Evolutionary conservation across 1,140 invertebrate genomes (phyloP), one percentile per base, ranked within the genome.

Genomic region (Polyergus mexicanus): DNA sequence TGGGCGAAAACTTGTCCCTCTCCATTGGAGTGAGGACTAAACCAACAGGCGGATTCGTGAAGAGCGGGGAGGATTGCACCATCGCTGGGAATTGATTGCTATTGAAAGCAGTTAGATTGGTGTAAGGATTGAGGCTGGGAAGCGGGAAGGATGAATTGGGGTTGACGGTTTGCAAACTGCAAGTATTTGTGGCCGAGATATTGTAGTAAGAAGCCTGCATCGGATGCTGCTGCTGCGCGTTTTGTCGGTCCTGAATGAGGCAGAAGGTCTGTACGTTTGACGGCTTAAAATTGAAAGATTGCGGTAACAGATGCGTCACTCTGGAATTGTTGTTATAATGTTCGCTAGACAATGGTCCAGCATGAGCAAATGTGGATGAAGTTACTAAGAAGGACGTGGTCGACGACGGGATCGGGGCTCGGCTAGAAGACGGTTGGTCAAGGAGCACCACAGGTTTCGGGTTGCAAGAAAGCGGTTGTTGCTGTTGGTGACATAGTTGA

Each of bases 231-330:
- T 91, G 89, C 10, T 91, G 56, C 11, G 74, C 81, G 54, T 88
- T 81, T 38, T 86, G 76, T 51, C 89, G 87, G 16, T 94, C 93
- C 41, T 92, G 93, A 0, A 94, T 51, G 0, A 94, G 22, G 62
- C 91, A 92, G 51, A 91, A 86, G 0, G 92, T 65, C 62, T 93
- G 93, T 3, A 92, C 58, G 7, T 94, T 93, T 1, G 86, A 85
- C 0, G 93, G 84, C 22, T 94, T 94, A 56, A 91, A 93, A 58
- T 91, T 93, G 0, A 92, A 80, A 0, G 93, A 78, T 32, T 93
- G 93, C 2, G 91, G 88, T 60, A 94, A 69, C n/a, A 93, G 41
- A 19, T 88, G 35, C 3, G 91, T 74, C 2, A 93, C 71, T 25
- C 85, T 90, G 5, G 89, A 90, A 69, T 89, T 88, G 8, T 89